Evolutionary conservation across 1,140 invertebrate species (phyloP), one percentile per base, ranked within the genome.

Genomic region (Aphis gossypii): DNA sequence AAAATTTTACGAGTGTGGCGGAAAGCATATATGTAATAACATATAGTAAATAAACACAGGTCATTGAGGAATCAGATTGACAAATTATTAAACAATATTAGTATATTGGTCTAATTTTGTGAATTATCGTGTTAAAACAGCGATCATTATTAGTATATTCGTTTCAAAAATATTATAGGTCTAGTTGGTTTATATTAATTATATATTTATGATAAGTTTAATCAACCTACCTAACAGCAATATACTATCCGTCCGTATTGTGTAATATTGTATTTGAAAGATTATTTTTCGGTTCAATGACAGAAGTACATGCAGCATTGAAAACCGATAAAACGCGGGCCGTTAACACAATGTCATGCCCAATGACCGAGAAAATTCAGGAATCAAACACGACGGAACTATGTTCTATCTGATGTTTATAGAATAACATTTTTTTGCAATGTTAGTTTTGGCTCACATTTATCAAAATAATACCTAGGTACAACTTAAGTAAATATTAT

Each of bases 311-410:
- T 41, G 38, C 38, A 93, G 82, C 60, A 14, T n/a, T n/a, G 38
- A 51, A 54, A 56, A 84, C 82, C 46, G 54, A 84, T 93, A 84
- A 86, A 93, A 93, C 48, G 30, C 25, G 35, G 25, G 0, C 38
- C 48, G n/a, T 84, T 93, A 93, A 54, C 23, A 93, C 88, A 54
- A 93, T 93, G 93, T 90, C 83, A 91, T 91, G 68, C 83, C 46
- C 93, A 94, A 90, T 94, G 88, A 91, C 60, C 68, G 54, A 94
- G 87, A 90, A 51, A 91, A 83, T 93, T 44, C 51, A 7, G 25
- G 38, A 82, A 48, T 41, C 84, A 25, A 25, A 91, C 56, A 90
- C 35, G 38, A 30, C 38, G 46, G 25, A 56, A 91, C n/a, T 44
- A 90, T 90, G 38, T 90, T 76, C 60, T 18, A 60, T 60, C 56